Conservation (phyloP, 2,888 invertebrate genomes). For the Chaetoderma sp. region DNA sequence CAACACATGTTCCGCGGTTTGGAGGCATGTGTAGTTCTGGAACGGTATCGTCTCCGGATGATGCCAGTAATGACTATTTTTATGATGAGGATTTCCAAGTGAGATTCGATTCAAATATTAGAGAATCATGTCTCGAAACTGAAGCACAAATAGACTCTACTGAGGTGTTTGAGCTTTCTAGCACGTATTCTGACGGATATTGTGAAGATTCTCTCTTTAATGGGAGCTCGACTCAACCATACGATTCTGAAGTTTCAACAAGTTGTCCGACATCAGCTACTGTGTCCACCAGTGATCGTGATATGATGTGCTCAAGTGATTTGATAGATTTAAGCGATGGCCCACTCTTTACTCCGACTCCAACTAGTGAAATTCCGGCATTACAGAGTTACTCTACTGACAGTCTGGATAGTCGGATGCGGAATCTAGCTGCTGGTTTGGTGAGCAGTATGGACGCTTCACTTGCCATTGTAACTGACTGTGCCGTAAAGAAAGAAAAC, state of each 20-base stretch:
- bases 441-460: neutral
- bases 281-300: conserved; percentile 57
- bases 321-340: conserved; percentile 58
- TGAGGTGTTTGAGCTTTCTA: conserved; percentile 44
- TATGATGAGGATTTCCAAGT: conserved; percentile 67
- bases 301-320: conserved; percentile 63
- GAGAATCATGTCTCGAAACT: conserved; percentile 42
- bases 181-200: conserved; percentile 38
- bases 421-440: neutral
- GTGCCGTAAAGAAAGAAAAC: neutral
- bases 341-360: conserved; percentile 61
- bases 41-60: conserved; percentile 45
- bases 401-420: conserved; percentile 40
- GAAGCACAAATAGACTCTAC: conserved; percentile 36
- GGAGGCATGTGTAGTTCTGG: conserved; percentile 18
- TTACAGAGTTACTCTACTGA: conserved; percentile 40
- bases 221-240: conserved; percentile 30
- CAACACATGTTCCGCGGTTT: conserved; percentile 5
- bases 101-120: conserved; percentile 58
- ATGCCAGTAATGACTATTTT: conserved; percentile 65
- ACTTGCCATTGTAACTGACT: neutral
- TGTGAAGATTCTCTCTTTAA: neutral
- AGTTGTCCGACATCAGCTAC: conserved; percentile 56
- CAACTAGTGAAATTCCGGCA: conserved; percentile 34
- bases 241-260: conserved; percentile 57